Conservation (phyloP, 2,888 invertebrate species). For the Kuschelorhynchus macadamiae region DNA sequence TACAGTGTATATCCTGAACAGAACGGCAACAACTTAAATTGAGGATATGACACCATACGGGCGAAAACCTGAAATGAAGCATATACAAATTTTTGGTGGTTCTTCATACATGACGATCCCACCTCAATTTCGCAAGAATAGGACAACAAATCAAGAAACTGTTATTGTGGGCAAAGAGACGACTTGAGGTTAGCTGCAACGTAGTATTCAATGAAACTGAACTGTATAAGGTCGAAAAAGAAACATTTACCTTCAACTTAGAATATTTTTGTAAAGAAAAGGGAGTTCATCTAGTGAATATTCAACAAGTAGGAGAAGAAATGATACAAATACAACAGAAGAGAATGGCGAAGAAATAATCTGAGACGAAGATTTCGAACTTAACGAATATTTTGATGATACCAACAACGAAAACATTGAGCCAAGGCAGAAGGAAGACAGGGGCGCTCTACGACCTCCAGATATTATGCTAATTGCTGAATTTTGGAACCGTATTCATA, state of each 20-base stretch:
- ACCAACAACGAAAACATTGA: conserved; percentile 3
- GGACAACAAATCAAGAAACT: too few species aligned
- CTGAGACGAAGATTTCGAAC: conserved; percentile 13
- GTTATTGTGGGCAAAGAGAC: conserved; percentile 23
- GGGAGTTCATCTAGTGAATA: not conserved
- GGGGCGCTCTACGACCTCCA: conserved; percentile 8
- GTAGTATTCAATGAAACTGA: conserved; percentile 49
- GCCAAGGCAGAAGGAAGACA: conserved; percentile 21
- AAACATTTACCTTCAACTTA: not conserved
- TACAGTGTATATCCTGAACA: conserved; percentile 55
- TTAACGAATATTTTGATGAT: conserved; percentile 3
- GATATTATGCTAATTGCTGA: conserved; percentile 14
- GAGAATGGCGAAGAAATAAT: not conserved
- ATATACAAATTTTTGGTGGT: conserved; percentile 26
- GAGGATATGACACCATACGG: conserved; percentile 50
- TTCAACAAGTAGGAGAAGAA: not conserved
- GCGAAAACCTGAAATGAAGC: conserved; percentile 16
- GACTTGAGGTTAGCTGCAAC: conserved; percentile 44
- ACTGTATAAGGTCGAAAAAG: conserved; percentile 6
- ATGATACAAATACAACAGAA: not conserved
- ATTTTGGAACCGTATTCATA: conserved; percentile 30
- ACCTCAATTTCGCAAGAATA: not conserved
- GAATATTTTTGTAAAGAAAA: not conserved
- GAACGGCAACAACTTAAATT: conserved; percentile 38
- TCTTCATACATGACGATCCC: conserved; percentile 5